phyloP scores from a whole-genome alignment of 2,113 vertebrate genomes.

The Irena cyanogastra region DNA sequence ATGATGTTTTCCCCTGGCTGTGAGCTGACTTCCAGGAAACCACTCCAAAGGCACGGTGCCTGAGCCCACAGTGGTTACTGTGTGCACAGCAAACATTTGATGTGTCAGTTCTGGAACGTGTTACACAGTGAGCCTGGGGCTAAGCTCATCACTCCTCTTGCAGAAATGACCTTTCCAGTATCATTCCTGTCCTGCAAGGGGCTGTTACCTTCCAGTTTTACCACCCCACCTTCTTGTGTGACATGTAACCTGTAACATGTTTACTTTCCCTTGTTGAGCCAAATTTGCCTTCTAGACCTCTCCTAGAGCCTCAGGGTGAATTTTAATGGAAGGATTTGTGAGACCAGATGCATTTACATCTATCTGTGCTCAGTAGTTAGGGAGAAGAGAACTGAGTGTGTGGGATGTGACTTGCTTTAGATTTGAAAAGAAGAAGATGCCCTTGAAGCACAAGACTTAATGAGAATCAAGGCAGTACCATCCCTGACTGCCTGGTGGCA shows the following conservation, averaged over 20 bases:
- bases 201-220: neutral
- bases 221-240: rapidly evolving
- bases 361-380: neutral
- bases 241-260: neutral
- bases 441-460: neutral
- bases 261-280: neutral
- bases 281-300: neutral
- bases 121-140: neutral
- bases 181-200: neutral
- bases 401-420: neutral
- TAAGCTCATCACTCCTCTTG: neutral
- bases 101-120: rapidly evolving
- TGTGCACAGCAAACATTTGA: neutral
- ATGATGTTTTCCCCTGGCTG: neutral
- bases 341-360: constrained; percentile 28
- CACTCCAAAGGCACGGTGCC: no score
- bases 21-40: neutral
- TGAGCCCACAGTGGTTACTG: neutral
- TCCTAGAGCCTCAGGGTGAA: neutral
- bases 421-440: neutral
- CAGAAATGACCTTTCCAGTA: neutral
- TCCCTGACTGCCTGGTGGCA: neutral
- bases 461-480: neutral
- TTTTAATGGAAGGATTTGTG: constrained; percentile 37
- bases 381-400: neutral